Evolutionary conservation across 2,113 vertebrate species (phyloP), one percentile per base, ranked within the genome.

Genomic region (Pica pica): DNA sequence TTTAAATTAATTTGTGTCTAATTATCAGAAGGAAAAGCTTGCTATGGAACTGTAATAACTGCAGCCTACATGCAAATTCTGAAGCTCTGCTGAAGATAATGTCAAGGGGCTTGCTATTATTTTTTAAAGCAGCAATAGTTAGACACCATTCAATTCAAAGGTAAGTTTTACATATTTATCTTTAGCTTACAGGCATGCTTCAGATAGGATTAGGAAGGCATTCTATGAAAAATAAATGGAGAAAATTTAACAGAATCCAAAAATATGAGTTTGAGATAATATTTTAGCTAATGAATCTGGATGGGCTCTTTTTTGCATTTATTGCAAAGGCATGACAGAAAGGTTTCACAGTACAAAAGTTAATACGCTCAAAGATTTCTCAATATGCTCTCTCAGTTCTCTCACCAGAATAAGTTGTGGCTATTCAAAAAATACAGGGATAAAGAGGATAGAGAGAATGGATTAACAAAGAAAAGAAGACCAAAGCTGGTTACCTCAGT

Each of bases 401-500:
- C 42, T 82, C 89, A 95, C 97, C 96, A 93, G 94, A 97, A 98
- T 98, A 96, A 89, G 64, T 88, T 87, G 56, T 81, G 98, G 97
- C 97, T 98, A 98, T 98, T 97, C 28, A 89, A 84, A 94, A 94
- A 92, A 67, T 11, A 71, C 52, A 33, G 19, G 22, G 37, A 70
- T 93, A 61, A 88, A 87, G 92, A 64, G 46, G 24, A 69, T 19
- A 56, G 49, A 26, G 10, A 35, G 61, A 83, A 85, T 7, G 10
- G 59, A 93, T 94, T 88, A 75, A 85, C 56, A 87, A 87, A 96
- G 83, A 75, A 87, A 81, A 83, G 55, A 53, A 2, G 8, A 74
- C 39, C 28, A 83, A 82, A 89, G 44, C 70, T 85, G 53, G 91
- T 90, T 95, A 94, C 60, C 67, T 90, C 92, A 89, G 76, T 57